Evolutionary conservation across 1,140 invertebrate species (phyloP).

Genomic region (Lamellibrachia luymesi): DNA sequence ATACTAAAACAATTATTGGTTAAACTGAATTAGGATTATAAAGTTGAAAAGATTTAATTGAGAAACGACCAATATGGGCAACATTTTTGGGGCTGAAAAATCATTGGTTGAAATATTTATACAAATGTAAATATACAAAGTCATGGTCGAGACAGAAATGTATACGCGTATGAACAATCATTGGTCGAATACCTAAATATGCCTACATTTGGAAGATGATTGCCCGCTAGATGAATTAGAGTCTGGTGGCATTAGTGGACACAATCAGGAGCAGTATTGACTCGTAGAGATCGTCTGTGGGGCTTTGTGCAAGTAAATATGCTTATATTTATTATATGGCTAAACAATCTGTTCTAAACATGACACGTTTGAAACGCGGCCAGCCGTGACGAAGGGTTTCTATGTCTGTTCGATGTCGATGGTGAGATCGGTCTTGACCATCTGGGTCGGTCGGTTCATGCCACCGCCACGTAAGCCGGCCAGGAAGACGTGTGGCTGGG

Average conservation of each 20-base stretch:
- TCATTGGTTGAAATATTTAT: not conserved
- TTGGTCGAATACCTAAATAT: not conserved
- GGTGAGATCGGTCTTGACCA: slow-evolving; percentile 58
- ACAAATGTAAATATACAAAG: not conserved
- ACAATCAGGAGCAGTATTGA: not conserved
- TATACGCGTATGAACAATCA: not conserved
- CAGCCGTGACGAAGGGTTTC: not conserved
- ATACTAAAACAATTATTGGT: too few relatives aligned
- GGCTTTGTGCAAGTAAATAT: not conserved
- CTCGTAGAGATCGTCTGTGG: not conserved
- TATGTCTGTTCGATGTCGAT: slow-evolving; percentile 43
- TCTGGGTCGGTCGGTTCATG: slow-evolving; percentile 45
- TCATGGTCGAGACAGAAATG: too few relatives aligned
- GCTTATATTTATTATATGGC: not conserved
- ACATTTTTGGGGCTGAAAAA: not conserved
- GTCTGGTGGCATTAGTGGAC: not conserved
- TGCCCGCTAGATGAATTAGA: not conserved
- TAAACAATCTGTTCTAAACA: not conserved
- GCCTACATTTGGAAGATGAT: not conserved
- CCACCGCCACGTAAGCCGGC: slow-evolving; percentile 55
- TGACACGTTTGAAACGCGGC: not conserved
- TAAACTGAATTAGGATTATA: too few relatives aligned
- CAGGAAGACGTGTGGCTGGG: slow-evolving; percentile 54
- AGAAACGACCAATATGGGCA: too few relatives aligned
- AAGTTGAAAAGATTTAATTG: too few relatives aligned